These are phyloP conservation scores for Hexactinellida sp. DNA, from an alignment of 37 sponge, comb jelly and placozoan species.

Conservation along the genomic window DNA sequence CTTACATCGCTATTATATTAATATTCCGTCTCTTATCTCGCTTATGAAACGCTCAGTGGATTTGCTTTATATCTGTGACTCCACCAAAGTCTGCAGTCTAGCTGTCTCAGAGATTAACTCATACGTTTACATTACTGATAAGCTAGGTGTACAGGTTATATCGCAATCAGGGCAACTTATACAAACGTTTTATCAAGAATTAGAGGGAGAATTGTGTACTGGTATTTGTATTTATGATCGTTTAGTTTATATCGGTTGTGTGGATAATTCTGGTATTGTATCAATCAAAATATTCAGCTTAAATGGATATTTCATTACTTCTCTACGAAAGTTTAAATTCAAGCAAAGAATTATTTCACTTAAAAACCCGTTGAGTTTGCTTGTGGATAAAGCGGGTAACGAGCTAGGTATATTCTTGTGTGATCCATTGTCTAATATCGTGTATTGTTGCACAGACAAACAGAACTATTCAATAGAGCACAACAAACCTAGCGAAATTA, in stretches of 20 bases:
- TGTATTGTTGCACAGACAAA: neutral
- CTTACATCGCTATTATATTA: no score
- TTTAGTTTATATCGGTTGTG: neutral
- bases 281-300: neutral
- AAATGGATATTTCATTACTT: neutral
- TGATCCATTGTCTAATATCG: neutral
- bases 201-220: neutral
- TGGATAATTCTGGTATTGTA: neutral
- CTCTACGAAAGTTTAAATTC: neutral
- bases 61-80: neutral
- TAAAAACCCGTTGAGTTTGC: neutral
- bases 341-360: neutral
- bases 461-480: neutral
- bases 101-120: neutral
- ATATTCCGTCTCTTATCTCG: no score
- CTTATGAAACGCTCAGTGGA: neutral
- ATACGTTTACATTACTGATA: neutral
- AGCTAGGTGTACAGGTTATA: neutral
- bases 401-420: neutral
- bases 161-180: neutral
- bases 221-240: neutral
- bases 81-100: neutral
- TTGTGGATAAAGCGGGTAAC: neutral
- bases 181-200: neutral
- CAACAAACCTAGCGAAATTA: neutral